These are phyloP conservation scores for Pyrgus malvae DNA, from an alignment of 2,888 invertebrate species.

Conservation along the genomic window DNA sequence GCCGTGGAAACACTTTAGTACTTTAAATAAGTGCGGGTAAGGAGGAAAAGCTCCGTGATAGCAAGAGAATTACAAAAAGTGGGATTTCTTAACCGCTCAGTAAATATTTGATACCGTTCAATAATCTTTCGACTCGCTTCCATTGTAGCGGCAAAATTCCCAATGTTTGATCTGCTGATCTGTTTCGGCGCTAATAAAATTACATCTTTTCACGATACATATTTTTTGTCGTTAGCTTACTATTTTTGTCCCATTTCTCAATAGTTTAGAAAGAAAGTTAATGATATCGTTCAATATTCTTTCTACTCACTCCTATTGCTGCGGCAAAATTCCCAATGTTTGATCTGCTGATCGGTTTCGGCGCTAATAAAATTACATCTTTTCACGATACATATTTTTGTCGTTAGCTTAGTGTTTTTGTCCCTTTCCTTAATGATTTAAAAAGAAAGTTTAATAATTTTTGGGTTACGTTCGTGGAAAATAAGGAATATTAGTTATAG, in stretches of 20 bases:
- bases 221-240: conserved; percentile 16
- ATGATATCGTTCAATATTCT: conserved; percentile 31
- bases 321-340: conserved; percentile 18
- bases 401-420: too few relatives aligned
- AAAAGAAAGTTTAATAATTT: too few relatives aligned
- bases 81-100: conserved; percentile 27
- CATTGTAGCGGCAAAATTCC: conserved; percentile 15
- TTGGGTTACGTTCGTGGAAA: too few relatives aligned
- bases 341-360: conserved; percentile 22
- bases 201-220: conserved; percentile 7
- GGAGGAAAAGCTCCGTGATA: too few relatives aligned
- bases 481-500: too few relatives aligned
- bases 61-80: neutral
- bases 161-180: conserved; percentile 24
- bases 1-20: too few relatives aligned
- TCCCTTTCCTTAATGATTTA: too few relatives aligned
- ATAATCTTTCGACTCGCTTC: conserved; percentile 5
- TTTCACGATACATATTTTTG: conserved; percentile 2
- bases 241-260: too few relatives aligned
- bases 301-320: conserved; percentile 8
- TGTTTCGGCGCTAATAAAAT: conserved; percentile 25
- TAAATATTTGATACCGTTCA: conserved; percentile 38
- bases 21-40: too few relatives aligned
- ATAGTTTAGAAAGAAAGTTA: too few relatives aligned
- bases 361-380: conserved; percentile 24